Base-by-base conservation (phyloP, 2,888 invertebrate species). In the Tanytarsus gracilentus region DNA sequence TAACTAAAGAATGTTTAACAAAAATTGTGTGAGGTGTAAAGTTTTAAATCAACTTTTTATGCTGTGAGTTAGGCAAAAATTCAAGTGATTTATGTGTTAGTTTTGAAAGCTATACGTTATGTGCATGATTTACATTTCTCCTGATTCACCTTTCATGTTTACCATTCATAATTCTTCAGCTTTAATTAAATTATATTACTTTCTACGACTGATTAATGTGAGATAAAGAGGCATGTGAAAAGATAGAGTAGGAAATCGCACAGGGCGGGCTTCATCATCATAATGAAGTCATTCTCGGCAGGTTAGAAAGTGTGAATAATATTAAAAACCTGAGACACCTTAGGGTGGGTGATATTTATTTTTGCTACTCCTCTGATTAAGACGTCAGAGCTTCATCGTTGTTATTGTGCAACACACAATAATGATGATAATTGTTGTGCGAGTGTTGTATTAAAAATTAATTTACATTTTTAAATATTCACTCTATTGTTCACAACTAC, bases 141-240 rank as follows among this genome's bases (percentile, higher is more conserved):
- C 8, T 21, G 11, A 9, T 44, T 8, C 44, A 44, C 44, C 23
- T 6, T 44, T 18, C 23, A 44, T 18, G 44, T 44, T 33, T 44
- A 44, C 18, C 11, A 44, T 18, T 23, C 44, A 44, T 44, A 11
- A 44, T 44, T 44, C n/a, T n/a, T n/a, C 44, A 44, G 18, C 44
- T 44, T 33, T 44, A 44, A 44, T 44, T 44, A 44, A 44, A 44
- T n/a, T n/a, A n/a, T n/a, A n/a, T n/a, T n/a, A n/a, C n/a, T n/a
- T n/a, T n/a, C n/a, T n/a, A 8, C 7, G 21, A 44, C 18, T 23
- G 18, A 18, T 23, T 44, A 18, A 11, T 44, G 44, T 9, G 44
- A 44, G n/a, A n/a, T n/a, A n/a, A n/a, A n/a, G 21, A 44, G 44
- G 16, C 16, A 18, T 40, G 40, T 18, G n/a, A 40, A 4, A 40